A percentile compares a stretch with the other conserved stretches of the same genome.
phyloP scores from a whole-genome alignment of 2,797 vertebrate species.

The Eulemur albifrons region DNA sequence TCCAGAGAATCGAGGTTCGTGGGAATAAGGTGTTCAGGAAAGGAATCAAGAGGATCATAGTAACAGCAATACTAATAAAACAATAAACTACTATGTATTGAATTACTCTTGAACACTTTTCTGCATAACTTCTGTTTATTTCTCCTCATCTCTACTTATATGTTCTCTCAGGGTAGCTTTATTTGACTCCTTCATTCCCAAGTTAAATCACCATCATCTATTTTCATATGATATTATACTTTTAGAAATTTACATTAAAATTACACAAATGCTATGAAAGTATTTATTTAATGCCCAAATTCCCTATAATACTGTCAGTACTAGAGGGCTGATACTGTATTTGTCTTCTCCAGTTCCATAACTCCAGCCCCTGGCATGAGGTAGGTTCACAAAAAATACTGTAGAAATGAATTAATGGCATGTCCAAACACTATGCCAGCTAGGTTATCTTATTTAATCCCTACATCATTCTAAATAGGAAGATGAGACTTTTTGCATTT shows the following conservation, averaged over 20 bases:
- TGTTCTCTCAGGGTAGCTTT: background rate
- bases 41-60: background rate
- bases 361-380: background rate
- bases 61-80: background rate
- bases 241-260: background rate
- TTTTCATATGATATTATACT: background rate
- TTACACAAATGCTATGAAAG: background rate
- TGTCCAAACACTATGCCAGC: background rate
- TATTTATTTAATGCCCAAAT: background rate
- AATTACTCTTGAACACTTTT: background rate
- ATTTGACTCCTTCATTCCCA: background rate
- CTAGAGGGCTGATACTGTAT: background rate
- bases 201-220: background rate
- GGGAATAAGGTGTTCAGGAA: background rate
- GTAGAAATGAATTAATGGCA: background rate
- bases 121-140: background rate
- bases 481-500: background rate
- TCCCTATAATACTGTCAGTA: background rate
- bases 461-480: background rate
- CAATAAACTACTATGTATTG: background rate
- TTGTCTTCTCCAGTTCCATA: background rate
- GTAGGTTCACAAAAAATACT: background rate
- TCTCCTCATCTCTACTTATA: background rate
- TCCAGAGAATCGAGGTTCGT: background rate
- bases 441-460: background rate